phyloP scores from a whole-genome alignment of 1,140 invertebrate genomes.

The Atta colombica region DNA sequence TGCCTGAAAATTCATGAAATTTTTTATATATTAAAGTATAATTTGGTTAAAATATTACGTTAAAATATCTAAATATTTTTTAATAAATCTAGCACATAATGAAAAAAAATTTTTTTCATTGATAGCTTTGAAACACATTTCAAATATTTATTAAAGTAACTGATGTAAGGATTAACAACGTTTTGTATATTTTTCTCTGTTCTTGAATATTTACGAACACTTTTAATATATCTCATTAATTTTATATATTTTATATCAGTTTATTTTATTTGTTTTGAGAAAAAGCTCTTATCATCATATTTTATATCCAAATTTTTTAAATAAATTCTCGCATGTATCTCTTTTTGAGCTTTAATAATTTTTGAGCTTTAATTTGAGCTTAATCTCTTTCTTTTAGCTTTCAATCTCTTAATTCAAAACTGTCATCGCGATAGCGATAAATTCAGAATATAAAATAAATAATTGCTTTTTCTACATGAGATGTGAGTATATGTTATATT shows the following conservation, averaged over 20 bases:
- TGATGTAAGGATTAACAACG: background rate
- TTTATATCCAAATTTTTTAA: background rate
- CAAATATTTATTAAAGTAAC: background rate
- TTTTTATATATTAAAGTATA: background rate
- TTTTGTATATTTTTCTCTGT: background rate
- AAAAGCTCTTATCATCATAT: background rate
- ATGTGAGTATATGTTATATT: background rate
- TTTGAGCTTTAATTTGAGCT: too few species aligned
- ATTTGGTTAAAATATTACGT: background rate
- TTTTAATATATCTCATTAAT: background rate
- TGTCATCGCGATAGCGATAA: background rate
- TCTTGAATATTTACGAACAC: background rate
- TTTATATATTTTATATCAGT: background rate
- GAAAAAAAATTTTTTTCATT: background rate
- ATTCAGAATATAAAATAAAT: constrained; percentile 26
- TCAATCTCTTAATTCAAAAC: background rate
- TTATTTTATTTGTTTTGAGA: background rate
- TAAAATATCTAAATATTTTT: constrained; percentile 12
- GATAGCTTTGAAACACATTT: background rate
- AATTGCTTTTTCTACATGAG: background rate
- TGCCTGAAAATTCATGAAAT: background rate
- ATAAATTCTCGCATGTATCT: background rate
- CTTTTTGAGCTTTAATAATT: too few species aligned
- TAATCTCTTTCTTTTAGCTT: background rate
- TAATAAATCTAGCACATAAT: background rate